Evolutionary conservation across 37 sponge, comb jelly and placozoan species (phyloP), one percentile per base, ranked within the genome.

Genomic region (Eunapius fragilis): DNA sequence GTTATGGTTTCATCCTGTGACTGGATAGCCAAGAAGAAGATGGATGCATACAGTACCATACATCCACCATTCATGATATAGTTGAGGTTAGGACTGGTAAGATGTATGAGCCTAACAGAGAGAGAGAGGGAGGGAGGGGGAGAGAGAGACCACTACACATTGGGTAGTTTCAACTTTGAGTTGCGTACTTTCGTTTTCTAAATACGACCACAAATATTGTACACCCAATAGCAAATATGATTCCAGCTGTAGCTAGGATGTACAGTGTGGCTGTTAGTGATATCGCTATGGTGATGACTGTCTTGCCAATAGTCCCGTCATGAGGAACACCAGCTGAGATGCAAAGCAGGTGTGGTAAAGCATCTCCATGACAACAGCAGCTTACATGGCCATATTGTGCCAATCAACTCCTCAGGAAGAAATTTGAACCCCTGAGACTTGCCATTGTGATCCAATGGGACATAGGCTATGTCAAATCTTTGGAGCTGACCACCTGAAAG

Each of bases 161-260:
- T n/a, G n/a, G n/a, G n/a, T n/a, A n/a, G n/a, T n/a, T 45, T 45
- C 47, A 45, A 45, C 27, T 73, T n/a, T 71, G 24, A 10, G 0
- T 13, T 9, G 9, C 68, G 7, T 83, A 83, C 83, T 72, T 83
- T 72, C 37, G 30, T 17, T 83, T 83, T 24, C 83, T 22, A 33
- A 72, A 83, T 3, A 71, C 24, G 28, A 26, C 73, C 33, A 34
- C 72, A 47, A 83, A 83, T 25, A 32, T 50, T 38, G 31, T 19
- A 47, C 83, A 83, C 25, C 24, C 10, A 37, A 71, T 19, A 36
- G 74, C 72, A 37, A 83, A 72, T 0, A 83, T 31, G 3, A 83
- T n/a, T 27, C 83, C 74, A 72, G 31, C 27, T 24, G 30, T 72
- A 22, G 83, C 83, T 0, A 83, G 30, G 25, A 83, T 9, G 37